phyloP scores from a whole-genome alignment of 2,888 invertebrate genomes.

The Drosophila rubida region DNA sequence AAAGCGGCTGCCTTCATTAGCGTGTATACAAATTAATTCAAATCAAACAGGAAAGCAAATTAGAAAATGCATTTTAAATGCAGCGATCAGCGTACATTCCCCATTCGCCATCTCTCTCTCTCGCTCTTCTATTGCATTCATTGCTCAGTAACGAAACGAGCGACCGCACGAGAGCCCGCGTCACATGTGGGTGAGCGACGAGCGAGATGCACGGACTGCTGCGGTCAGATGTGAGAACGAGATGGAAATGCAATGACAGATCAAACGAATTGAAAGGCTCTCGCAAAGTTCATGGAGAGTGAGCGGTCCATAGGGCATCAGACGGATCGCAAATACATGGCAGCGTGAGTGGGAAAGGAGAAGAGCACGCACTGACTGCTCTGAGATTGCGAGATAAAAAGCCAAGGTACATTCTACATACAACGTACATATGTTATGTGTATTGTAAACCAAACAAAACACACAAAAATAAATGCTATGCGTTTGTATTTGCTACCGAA shows the following conservation, averaged over 20 bases:
- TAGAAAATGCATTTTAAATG: slow-evolving; percentile 20
- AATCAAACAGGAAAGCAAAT: slow-evolving; percentile 6
- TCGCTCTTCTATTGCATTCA: slow-evolving; percentile 30
- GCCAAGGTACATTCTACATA: slow-evolving; percentile 32
- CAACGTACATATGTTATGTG: background rate
- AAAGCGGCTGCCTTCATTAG: slow-evolving; percentile 6
- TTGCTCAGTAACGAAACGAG: slow-evolving; percentile 45
- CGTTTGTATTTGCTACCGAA: slow-evolving; percentile 52
- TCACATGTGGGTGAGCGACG: slow-evolving; percentile 19
- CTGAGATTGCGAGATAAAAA: slow-evolving; percentile 33
- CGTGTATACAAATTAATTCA: slow-evolving; percentile 8
- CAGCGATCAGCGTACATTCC: slow-evolving; percentile 8
- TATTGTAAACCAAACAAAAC: slow-evolving; percentile 74
- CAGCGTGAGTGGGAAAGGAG: slow-evolving; percentile 16
- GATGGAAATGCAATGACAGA: slow-evolving; percentile 49
- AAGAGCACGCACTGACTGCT: slow-evolving; percentile 13
- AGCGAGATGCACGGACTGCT: background rate
- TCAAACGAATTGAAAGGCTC: slow-evolving; percentile 56
- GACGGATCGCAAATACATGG: slow-evolving; percentile 19
- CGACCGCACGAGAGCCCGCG: slow-evolving; percentile 1
- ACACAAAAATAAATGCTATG: slow-evolving; percentile 52
- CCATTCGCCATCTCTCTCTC: background rate
- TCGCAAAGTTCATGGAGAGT: slow-evolving; percentile 50
- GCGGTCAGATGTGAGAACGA: slow-evolving; percentile 6
- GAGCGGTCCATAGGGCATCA: slow-evolving; percentile 19